Conservation (phyloP, 2,888 invertebrate species). For the Nemurella pictetii region DNA sequence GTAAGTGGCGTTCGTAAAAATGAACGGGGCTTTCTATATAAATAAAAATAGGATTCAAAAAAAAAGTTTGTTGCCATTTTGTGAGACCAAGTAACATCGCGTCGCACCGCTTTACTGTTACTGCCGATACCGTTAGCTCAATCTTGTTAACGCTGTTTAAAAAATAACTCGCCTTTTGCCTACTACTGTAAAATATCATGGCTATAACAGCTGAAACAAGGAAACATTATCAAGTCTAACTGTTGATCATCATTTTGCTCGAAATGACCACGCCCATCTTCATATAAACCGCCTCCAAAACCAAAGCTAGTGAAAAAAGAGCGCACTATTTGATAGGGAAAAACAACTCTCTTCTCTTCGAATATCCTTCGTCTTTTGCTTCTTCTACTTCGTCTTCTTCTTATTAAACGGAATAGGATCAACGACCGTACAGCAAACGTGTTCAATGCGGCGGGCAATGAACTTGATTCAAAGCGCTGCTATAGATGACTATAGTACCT, state of each 20-base stretch:
- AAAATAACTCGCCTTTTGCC: not conserved
- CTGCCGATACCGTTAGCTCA: conserved; percentile 3
- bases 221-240: conserved; percentile 18
- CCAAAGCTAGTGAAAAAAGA: conserved; percentile 5
- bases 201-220: conserved; percentile 9
- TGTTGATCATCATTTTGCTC: conserved; percentile 22
- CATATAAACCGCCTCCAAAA: conserved; percentile 20
- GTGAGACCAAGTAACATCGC: conserved; percentile 12
- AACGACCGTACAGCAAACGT: conserved; percentile 12
- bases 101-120: conserved; percentile 18
- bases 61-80: conserved; percentile 1
- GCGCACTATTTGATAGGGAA: conserved; percentile 6
- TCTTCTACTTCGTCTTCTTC: not conserved
- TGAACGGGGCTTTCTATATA: not conserved
- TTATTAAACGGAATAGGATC: conserved; percentile 1
- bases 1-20: not conserved
- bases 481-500: not conserved
- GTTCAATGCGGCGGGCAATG: conserved; percentile 11
- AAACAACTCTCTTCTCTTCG: not conserved
- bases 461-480: not conserved
- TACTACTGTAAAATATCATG: conserved; percentile 6
- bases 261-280: conserved; percentile 12
- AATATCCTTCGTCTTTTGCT: not conserved
- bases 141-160: conserved; percentile 8
- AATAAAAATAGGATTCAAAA: not conserved